These are phyloP conservation scores for Coptotermes formosanus DNA, from an alignment of 1,140 invertebrate genomes.

Conservation along the genomic window DNA sequence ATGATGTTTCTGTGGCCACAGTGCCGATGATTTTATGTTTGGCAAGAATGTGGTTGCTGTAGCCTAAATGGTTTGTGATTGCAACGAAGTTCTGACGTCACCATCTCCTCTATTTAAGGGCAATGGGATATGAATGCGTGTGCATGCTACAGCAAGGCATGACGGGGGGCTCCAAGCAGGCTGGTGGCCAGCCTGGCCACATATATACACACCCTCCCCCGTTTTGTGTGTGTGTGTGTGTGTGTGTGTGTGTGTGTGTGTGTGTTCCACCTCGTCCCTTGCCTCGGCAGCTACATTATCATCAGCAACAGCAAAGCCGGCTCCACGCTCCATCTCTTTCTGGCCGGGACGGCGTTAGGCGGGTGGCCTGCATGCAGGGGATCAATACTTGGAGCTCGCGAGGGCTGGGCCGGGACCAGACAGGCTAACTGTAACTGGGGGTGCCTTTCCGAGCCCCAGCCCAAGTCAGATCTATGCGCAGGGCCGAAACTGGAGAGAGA, in stretches of 20 bases:
- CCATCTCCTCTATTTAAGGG: background rate
- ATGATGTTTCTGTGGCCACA: too few species aligned
- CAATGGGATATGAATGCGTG: slow-evolving; percentile 21
- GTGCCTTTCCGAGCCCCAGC: background rate
- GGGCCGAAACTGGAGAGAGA: background rate
- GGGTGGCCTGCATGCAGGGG: background rate
- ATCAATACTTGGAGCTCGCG: slow-evolving; percentile 1
- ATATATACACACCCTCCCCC: background rate
- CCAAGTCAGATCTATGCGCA: background rate
- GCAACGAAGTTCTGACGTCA: background rate
- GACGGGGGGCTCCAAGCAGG: background rate
- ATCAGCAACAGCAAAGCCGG: too few species aligned
- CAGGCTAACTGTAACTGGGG: background rate
- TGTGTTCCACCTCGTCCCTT: too few species aligned
- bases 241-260: too few species aligned
- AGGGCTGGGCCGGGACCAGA: background rate
- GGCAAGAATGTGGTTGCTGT: too few species aligned
- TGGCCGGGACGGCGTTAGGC: too few species aligned
- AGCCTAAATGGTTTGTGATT: too few species aligned
- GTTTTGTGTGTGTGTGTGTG: too few species aligned
- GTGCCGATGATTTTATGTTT: too few species aligned
- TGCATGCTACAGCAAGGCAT: background rate
- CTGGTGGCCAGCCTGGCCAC: background rate
- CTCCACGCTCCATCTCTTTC: too few species aligned
- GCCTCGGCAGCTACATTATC: too few species aligned